Evolutionary conservation across 2,888 invertebrate genomes (phyloP), one percentile per base, ranked within the genome.

Genomic region (Sinodicranocentrus sp.): DNA sequence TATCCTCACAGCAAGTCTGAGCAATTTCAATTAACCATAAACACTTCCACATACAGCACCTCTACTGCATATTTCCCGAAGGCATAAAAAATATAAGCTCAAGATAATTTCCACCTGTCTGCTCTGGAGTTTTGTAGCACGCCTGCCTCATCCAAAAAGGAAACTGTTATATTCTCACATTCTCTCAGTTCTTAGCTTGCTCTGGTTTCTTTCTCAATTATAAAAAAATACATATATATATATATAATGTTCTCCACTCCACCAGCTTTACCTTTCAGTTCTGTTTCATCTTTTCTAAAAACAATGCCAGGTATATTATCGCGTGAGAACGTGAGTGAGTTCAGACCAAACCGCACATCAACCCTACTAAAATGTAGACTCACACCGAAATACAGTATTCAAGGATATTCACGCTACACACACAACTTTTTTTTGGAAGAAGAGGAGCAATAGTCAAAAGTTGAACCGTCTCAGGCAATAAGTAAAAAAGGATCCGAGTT

Each of bases 381-480:
- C n/a, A n/a, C n/a, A n/a, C n/a, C n/a, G n/a, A n/a, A n/a, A n/a
- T n/a, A n/a, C n/a, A n/a, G n/a, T n/a, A n/a, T n/a, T n/a, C n/a
- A n/a, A n/a, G n/a, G n/a, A n/a, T n/a, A n/a, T n/a, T n/a, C n/a
- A n/a, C n/a, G n/a, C n/a, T n/a, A n/a, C n/a, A n/a, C n/a, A 2
- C 33, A 39, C 44, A 17, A n/a, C 10, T 17, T 67, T 67, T 2
- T 23, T 39, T 76, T 76, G 44, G 52, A 28, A 48, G 54, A 48
- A 23, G 17, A 15, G 44, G 48, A n/a, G 43, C 54, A 76, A 63
- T 52, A 39, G 5, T 8, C 23, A 67, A 82, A 78, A 77, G 84
- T 84, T 84, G 84, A 78, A 84, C 84, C 84, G 84, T 84, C 84
- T 84, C 78, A 78, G 84, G 84, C 84, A 59, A 84, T 52, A 54